Evolutionary conservation across 1,140 invertebrate species (phyloP).

Genomic region (Drosophila novamexicana): DNA sequence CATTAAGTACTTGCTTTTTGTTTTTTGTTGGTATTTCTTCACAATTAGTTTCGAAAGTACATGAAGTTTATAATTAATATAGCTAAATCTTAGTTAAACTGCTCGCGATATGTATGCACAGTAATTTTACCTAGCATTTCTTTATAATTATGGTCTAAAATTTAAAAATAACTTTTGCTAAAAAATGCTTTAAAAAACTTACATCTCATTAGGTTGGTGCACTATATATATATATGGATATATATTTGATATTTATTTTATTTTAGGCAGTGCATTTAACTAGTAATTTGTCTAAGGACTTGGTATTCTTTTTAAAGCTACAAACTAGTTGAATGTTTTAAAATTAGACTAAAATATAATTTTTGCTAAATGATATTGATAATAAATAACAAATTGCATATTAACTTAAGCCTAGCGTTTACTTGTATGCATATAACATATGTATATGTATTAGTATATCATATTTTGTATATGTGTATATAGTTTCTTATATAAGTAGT

Average conservation of each 20-base stretch:
- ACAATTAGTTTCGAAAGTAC: conserved; percentile 55
- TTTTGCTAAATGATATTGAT: conserved; percentile 7
- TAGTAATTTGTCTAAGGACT: conserved; percentile 45
- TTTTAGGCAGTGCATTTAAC: conserved; percentile 47
- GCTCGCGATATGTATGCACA: conserved; percentile 52
- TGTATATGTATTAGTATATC: conserved; percentile 7
- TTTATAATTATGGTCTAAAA: conserved; percentile 34
- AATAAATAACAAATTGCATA: conserved; percentile 13
- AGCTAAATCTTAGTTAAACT: conserved; percentile 47
- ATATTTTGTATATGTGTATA: conserved; percentile 44
- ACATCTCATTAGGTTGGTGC: conserved; percentile 48
- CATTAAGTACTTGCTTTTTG: conserved; percentile 20
- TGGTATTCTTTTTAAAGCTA: conserved; percentile 21
- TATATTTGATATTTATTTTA: conserved; percentile 15
- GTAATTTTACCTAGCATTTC: conserved; percentile 17
- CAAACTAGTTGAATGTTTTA: neutral
- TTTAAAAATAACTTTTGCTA: conserved; percentile 70
- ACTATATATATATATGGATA: conserved; percentile 46
- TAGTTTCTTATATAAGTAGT: conserved; percentile 29
- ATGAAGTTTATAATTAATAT: conserved; percentile 29
- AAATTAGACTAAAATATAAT: conserved; percentile 20
- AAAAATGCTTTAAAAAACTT: conserved; percentile 74
- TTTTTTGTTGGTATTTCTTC: conserved; percentile 18
- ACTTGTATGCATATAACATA: conserved; percentile 1
- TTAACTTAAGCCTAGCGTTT: conserved; percentile 8